Evolutionary conservation across 2,888 invertebrate species (phyloP), one percentile per base, ranked within the genome.

Genomic region (Tachina fera): DNA sequence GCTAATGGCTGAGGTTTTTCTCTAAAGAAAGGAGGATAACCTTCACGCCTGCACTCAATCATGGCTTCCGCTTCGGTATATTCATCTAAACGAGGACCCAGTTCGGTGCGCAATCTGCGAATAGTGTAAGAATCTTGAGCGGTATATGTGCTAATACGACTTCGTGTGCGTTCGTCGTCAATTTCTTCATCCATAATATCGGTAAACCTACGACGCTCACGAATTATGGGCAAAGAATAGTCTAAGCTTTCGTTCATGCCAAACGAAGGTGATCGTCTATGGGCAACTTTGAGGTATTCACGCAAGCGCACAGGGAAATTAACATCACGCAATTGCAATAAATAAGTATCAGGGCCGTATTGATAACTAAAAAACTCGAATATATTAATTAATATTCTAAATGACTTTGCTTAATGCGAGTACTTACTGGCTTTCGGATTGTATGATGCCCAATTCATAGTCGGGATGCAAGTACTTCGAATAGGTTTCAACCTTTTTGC

Each of bases 121-220:
- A 96, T 95, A 53, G 96, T 95, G 91, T 95, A 95, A 65, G 93
- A 94, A 90, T 96, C 97, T 31, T 94, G 93, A 16, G 94, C 92
- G 75, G 96, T 96, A 90, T 97, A 97, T 90, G 95, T 95, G 92
- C 95, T 96, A 90, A 97, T 97, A 78, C 97, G 94, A 56, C 95
- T 95, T 90, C 95, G 96, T 0, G 91, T 91, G 11, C 96, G 95
- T 92, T 98, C 98, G 92, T 98, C 98, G 89, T 97, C 97, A 86
- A 98, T 98, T 93, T 98, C 98, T 91, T 98, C 98, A 92, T 98
- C 98, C 98, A 98, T 98, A 14, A 98, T 95, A 91, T 98, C 98
- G 2, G 97, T 97, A 93, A 98, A 98, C 87, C 97, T 96, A 85
- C 98, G 95, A 84, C 98, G 95, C 92, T 98, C 98, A 70, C 96